Percentiles rank a stretch among this genome's conserved stretches.
Evolutionary conservation across 2,888 invertebrate genomes (phyloP).

Genomic region (Rhingia rostrata): DNA sequence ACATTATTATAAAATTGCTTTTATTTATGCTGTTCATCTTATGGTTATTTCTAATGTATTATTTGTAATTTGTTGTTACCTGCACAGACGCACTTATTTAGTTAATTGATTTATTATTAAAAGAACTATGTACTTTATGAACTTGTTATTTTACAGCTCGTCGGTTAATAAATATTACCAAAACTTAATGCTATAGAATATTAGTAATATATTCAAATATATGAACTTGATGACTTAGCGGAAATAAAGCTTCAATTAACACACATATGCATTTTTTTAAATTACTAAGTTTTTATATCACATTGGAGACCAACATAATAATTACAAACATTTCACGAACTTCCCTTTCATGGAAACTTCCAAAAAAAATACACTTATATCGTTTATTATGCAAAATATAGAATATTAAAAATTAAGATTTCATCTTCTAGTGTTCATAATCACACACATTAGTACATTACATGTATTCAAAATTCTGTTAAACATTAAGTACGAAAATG

Average conservation of each 20-base stretch:
- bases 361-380: constrained; percentile 18
- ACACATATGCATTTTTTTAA: constrained; percentile 30
- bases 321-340: constrained; percentile 32
- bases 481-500: neutral
- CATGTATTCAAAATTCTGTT: constrained; percentile 1
- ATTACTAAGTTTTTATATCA: constrained; percentile 36
- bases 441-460: constrained; percentile 10
- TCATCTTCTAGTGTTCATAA: constrained; percentile 2
- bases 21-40: constrained; percentile 47
- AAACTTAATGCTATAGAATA: constrained; percentile 55
- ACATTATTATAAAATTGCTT: constrained; percentile 24
- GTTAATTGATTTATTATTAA: constrained; percentile 40
- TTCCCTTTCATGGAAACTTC: constrained; percentile 47
- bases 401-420: constrained; percentile 9
- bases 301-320: constrained; percentile 42
- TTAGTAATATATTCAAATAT: constrained; percentile 18
- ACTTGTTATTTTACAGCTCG: constrained; percentile 68
- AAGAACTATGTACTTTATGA: constrained; percentile 27
- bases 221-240: constrained; percentile 36
- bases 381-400: constrained; percentile 4
- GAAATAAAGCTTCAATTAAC: constrained; percentile 40
- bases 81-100: constrained; percentile 61
- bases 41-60: constrained; percentile 40
- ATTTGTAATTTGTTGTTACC: constrained; percentile 68
- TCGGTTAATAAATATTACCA: constrained; percentile 64